phyloP scores from a whole-genome alignment of 2,888 invertebrate species.

The Lathronympha strigana region DNA sequence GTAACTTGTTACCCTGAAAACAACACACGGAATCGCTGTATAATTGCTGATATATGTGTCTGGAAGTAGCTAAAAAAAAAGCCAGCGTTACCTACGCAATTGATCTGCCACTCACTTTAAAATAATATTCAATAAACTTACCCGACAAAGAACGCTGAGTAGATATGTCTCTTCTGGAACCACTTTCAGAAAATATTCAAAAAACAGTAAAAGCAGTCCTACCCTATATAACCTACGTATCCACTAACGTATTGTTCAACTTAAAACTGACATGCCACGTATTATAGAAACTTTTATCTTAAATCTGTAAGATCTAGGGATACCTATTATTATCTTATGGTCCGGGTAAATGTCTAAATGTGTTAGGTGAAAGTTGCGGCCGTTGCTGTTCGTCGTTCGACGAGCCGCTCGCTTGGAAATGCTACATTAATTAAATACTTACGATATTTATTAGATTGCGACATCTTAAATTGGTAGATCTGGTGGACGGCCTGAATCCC shows the following conservation, averaged over 20 bases:
- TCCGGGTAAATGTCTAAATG: too few species aligned
- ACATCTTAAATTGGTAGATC: constrained; percentile 64
- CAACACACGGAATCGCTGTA: constrained; percentile 18
- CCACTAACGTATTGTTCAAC: neutral
- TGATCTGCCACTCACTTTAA: constrained; percentile 60
- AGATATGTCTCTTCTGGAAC: neutral
- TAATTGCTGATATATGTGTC: constrained; percentile 27
- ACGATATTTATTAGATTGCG: too few species aligned
- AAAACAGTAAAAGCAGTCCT: neutral
- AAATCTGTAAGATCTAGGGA: constrained; percentile 14
- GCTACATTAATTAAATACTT: too few species aligned
- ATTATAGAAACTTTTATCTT: neutral
- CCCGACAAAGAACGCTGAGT: constrained; percentile 33
- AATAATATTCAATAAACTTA: constrained; percentile 45
- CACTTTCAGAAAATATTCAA: neutral
- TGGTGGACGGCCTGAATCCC: constrained; percentile 58
- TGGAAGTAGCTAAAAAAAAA: constrained; percentile 46
- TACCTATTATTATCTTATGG: too few species aligned
- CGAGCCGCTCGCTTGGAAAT: too few species aligned
- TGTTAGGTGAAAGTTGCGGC: too few species aligned
- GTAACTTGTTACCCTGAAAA: constrained; percentile 57
- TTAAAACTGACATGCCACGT: constrained; percentile 1
- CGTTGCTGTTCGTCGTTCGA: too few species aligned
- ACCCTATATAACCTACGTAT: neutral
- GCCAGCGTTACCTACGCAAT: constrained; percentile 57